A percentile compares a stretch with the other conserved stretches of the same genome.
Evolutionary conservation across 2,797 vertebrate genomes (phyloP).

Genomic region (Netta rufina): DNA sequence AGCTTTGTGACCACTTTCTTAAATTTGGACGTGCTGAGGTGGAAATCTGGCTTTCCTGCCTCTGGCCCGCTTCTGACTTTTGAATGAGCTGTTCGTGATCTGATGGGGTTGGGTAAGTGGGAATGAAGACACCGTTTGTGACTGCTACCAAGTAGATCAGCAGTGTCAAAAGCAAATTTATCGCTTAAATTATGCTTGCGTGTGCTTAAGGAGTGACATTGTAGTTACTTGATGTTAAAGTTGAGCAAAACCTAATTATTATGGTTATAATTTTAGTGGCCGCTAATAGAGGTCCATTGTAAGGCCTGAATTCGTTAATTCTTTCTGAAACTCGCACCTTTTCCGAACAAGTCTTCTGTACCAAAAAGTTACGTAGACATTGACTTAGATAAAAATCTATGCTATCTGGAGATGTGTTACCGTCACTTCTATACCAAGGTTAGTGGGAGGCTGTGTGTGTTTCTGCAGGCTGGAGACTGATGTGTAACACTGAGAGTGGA

Average conservation of each 20-base stretch:
- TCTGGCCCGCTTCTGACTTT: background rate
- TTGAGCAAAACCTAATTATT: background rate
- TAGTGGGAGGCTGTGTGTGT: background rate
- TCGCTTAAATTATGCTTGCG: rapidly evolving
- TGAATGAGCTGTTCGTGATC: slow-evolving; percentile 52
- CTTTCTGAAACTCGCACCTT: background rate
- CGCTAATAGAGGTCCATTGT: background rate
- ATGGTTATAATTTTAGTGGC: background rate
- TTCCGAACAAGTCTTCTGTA: background rate
- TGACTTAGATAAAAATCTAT: background rate
- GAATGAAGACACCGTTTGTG: background rate
- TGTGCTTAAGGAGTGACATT: background rate
- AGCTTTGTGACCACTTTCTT: background rate
- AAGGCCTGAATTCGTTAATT: background rate
- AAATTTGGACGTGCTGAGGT: background rate
- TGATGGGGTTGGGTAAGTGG: slow-evolving; percentile 30
- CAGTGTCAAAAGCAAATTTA: background rate
- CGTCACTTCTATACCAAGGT: background rate
- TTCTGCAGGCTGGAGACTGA: background rate
- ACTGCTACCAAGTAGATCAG: background rate
- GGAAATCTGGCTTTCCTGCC: background rate
- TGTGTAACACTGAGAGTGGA: background rate
- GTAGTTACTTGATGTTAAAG: background rate
- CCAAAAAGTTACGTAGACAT: background rate
- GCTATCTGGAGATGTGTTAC: background rate